Conservation (phyloP, 1,140 invertebrate species). For the Drosophila triauraria region DNA sequence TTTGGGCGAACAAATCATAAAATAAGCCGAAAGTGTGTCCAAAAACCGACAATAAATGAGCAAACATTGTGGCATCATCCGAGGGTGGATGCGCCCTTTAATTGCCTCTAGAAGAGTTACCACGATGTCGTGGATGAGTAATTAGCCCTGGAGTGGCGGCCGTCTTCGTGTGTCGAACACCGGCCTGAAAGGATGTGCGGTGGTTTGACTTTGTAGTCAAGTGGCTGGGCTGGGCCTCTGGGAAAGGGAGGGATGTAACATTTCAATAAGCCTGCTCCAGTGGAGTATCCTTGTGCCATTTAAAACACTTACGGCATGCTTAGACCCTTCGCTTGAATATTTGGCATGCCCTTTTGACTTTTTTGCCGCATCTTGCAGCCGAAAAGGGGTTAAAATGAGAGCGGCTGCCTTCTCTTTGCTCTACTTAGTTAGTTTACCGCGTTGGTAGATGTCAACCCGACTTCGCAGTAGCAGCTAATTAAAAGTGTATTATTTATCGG, state of each 20-base stretch:
- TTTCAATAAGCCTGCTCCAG: constrained; percentile 60
- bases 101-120: constrained; percentile 75
- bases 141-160: constrained; percentile 54
- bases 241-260: constrained; percentile 40
- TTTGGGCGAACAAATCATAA: constrained; percentile 40
- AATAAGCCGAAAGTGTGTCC: constrained; percentile 19
- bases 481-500: constrained; percentile 78
- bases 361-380: constrained; percentile 15
- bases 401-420: constrained; percentile 12
- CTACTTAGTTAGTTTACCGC: constrained; percentile 39
- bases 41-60: constrained; percentile 62
- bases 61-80: constrained; percentile 59
- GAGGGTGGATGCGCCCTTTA: constrained; percentile 33
- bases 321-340: constrained; percentile 46
- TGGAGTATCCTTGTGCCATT: constrained; percentile 60
- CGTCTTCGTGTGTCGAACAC: constrained; percentile 52
- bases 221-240: constrained; percentile 26
- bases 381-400: constrained; percentile 6
- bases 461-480: constrained; percentile 66
- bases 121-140: constrained; percentile 67
- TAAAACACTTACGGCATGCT: constrained; percentile 71
- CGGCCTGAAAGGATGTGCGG: constrained; percentile 44
- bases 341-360: constrained; percentile 42
- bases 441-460: constrained; percentile 19
- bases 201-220: constrained; percentile 79